Evolutionary conservation across 2,888 invertebrate species (phyloP).

Genomic region (Mesochorus sp.): DNA sequence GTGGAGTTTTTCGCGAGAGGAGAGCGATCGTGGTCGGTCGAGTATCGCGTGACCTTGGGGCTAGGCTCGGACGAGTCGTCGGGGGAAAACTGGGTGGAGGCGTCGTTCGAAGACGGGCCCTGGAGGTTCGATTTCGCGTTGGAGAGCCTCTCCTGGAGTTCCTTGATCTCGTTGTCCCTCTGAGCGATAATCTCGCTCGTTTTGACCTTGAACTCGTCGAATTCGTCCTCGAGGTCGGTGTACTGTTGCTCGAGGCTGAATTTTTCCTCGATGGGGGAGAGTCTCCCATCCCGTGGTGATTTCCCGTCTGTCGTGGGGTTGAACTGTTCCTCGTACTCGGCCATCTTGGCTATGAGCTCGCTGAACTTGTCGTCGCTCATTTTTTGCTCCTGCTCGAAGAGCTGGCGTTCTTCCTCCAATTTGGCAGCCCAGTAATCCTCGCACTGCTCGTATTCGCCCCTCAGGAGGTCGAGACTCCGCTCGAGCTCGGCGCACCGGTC

Average conservation of each 20-base stretch:
- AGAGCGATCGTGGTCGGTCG: no score
- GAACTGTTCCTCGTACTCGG: conserved; percentile 91
- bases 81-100: conserved; percentile 38
- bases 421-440: conserved; percentile 94
- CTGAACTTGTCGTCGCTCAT: conserved; percentile 90
- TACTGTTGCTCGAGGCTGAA: conserved; percentile 87
- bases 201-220: conserved; percentile 84
- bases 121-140: no score
- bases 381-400: conserved; percentile 89
- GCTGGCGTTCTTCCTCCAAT: conserved; percentile 89
- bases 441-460: conserved; percentile 91
- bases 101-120: conserved; percentile 35
- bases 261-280: conserved; percentile 91
- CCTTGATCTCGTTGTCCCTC: conserved; percentile 84
- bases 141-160: conserved; percentile 80
- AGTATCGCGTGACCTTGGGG: no score
- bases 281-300: conserved; percentile 80
- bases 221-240: conserved; percentile 88
- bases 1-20: no score
- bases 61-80: no score
- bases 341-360: conserved; percentile 88
- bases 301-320: conserved; percentile 83
- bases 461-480: conserved; percentile 88
- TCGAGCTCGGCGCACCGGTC: conserved; percentile 87
- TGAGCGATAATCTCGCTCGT: conserved; percentile 83